Evolutionary conservation across 2,888 invertebrate species (phyloP).

Genomic region (Sympetrum striolatum): DNA sequence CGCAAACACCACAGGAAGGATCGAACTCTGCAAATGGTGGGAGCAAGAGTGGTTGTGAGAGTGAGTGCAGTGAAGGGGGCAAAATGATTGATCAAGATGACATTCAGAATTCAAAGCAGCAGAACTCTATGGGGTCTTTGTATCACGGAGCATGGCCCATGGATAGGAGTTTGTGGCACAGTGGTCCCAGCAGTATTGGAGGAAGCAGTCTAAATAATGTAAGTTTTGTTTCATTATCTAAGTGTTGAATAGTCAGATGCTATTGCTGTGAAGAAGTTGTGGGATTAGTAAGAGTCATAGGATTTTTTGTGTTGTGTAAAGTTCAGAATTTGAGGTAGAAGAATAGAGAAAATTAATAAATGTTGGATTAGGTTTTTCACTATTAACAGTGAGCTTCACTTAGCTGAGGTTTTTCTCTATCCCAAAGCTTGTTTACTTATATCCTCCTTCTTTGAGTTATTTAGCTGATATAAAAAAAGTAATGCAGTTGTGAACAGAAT

Average conservation of each 20-base stretch:
- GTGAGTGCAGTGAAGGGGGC: slow-evolving; percentile 29
- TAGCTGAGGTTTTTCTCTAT: too few species aligned
- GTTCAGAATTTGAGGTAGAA: too few species aligned
- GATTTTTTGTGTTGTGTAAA: too few species aligned
- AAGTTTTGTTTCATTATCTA: background rate
- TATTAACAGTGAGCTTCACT: too few species aligned
- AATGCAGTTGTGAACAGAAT: too few species aligned
- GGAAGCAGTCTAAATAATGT: slow-evolving; percentile 48
- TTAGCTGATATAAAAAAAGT: too few species aligned
- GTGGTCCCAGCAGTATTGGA: slow-evolving; percentile 51
- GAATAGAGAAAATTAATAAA: too few species aligned
- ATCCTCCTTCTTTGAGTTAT: too few species aligned
- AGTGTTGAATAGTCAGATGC: background rate
- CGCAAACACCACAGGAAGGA: slow-evolving; percentile 41
- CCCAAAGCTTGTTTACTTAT: too few species aligned
- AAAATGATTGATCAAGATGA: slow-evolving; percentile 35
- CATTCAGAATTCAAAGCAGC: slow-evolving; percentile 45
- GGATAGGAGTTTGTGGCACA: slow-evolving; percentile 60
- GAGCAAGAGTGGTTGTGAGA: slow-evolving; percentile 15
- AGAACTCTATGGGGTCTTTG: slow-evolving; percentile 59
- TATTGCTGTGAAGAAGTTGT: too few species aligned
- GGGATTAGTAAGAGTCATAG: too few species aligned
- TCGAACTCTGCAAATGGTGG: slow-evolving; percentile 25
- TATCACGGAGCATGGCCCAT: slow-evolving; percentile 72
- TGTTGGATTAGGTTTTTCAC: too few species aligned